Base-by-base conservation (phyloP, 2,113 vertebrate species). In the Mesitornis unicolor region DNA sequence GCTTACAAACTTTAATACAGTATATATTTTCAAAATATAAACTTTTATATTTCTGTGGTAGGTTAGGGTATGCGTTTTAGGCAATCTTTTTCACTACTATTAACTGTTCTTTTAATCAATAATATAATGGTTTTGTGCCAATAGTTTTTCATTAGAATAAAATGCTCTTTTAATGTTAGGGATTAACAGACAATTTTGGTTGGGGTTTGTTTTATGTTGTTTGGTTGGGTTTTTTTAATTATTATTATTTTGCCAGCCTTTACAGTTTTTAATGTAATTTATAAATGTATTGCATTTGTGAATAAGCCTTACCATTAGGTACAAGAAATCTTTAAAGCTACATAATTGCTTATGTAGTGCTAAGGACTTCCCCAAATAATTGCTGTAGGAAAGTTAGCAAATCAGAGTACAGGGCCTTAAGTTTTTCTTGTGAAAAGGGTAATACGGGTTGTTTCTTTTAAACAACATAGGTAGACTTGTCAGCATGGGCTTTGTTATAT, bases 11-110 rank as follows among this genome's bases (percentile, higher is more conserved):
- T 98, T 98, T 98, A 98, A 97, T 98, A 98, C 98, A 98, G 98
- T 99, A 98, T 98, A 98, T 98, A 98, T 98, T 98, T 98, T 98
- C 98, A 98, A 97, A 98, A 97, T 98, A 98, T 98, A 98, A 98
- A 99, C 97, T 98, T 98, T 99, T 99, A 98, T 99, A 99, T 98
- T 98, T 98, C 98, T 97, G 98, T 98, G 98, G 97, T 99, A 98
- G 99, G 98, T 98, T 98, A 98, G 98, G 97, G 96, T 98, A 98
- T 98, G 98, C 95, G 98, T 97, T 98, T 97, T 98, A 98, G 98
- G 98, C 98, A 98, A 98, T 98, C 98, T 98, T 98, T 98, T 98
- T 95, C 97, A 98, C 98, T 92, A 96, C 92, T 97, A 89, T 96
- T 95, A 98, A 97, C 95, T 95, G 97, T 99, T 99, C 98, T 98